Evolutionary conservation across 2,888 invertebrate species (phyloP), one percentile per base, ranked within the genome.

Genomic region (Leptopilina myrica): DNA sequence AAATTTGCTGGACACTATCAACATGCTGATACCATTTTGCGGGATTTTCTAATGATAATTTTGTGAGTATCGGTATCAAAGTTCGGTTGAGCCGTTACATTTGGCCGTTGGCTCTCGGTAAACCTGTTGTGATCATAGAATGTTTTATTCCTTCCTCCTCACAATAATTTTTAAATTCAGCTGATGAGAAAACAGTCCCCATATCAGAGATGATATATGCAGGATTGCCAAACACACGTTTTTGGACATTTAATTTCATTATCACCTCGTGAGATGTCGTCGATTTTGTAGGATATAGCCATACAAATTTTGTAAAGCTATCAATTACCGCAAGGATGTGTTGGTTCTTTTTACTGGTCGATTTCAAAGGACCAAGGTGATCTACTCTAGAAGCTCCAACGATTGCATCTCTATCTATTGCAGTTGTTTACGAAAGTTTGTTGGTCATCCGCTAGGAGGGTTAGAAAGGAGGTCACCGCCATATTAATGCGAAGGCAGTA

Each of bases 181-280:
- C 46, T 9, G 81, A 79, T n/a, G 84, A 83, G 64, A 84, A 84
- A 53, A 81, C 81, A n/a, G 84, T 78, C 69, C 83, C 80, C 78
- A 80, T 20, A 64, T 64, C 14, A 14, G 64, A 14, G n/a, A 64
- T 64, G 11, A 64, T 64, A 20, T 14, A 8, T 62, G 64, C 83
- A 12, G 84, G 82, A 77, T 84, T 84, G n/a, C 85, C 84, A 78
- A 86, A 84, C 49, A 66, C 76, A 43, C 78, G 77, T 46, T 82
- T 49, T 59, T 86, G 86, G 40, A 62, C 78, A 73, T 79, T 76
- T 33, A 87, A 46, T 53, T 80, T 80, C 15, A 79, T 64, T 7
- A 88, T 79, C 0, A 84, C 83, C 78, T 87, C 86, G 62, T 83
- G 80, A 0, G 85, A 62, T 8, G 80, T 83, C 5, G 85, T 86